These are phyloP conservation scores for Colinus virginianus DNA, from an alignment of 2,113 vertebrate species.

Conservation along the genomic window DNA sequence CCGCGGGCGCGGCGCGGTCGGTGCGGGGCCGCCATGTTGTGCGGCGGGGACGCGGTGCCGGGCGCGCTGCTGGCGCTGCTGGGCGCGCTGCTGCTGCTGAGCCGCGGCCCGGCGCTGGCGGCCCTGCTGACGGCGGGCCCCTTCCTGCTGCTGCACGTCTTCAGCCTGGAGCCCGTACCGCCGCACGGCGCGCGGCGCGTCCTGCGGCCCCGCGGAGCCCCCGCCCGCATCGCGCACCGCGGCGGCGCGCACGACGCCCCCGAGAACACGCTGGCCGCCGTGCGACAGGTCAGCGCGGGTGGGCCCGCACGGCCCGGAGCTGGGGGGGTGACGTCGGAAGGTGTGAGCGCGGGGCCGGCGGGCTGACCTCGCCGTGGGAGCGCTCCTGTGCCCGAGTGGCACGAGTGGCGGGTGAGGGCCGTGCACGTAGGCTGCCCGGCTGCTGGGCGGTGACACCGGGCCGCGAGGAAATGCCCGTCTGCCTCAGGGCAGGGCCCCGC, in stretches of 20 bases:
- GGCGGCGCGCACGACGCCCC: slow-evolving; percentile 93
- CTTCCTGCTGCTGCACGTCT: slow-evolving; percentile 82
- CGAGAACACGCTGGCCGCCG: slow-evolving; percentile 93
- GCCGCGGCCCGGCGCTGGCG: slow-evolving; percentile 64
- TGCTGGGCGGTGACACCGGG: too few relatives aligned
- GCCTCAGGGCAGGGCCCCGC: too few relatives aligned
- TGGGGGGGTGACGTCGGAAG: fast-evolving
- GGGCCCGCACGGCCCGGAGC: background rate
- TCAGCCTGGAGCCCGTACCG: slow-evolving; percentile 84
- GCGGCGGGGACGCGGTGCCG: slow-evolving; percentile 81
- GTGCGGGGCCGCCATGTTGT: slow-evolving; percentile 67
- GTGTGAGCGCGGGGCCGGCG: background rate
- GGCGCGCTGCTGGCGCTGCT: slow-evolving; percentile 81
- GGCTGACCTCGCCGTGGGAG: fast-evolving
- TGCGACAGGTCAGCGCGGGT: slow-evolving; percentile 73
- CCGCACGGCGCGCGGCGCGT: slow-evolving; percentile 79
- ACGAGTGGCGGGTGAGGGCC: too few relatives aligned
- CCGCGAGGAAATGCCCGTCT: too few relatives aligned
- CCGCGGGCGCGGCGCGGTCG: too few relatives aligned
- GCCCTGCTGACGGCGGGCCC: slow-evolving; percentile 78
- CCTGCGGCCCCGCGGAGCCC: slow-evolving; percentile 78
- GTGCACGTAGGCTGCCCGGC: too few relatives aligned
- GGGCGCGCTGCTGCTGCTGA: slow-evolving; percentile 60
- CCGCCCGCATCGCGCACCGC: slow-evolving; percentile 88
- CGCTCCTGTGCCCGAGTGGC: too few relatives aligned